Evolutionary conservation across 2,888 invertebrate genomes (phyloP), one percentile per base, ranked within the genome.

Genomic region (Polyommatus iphigenia): DNA sequence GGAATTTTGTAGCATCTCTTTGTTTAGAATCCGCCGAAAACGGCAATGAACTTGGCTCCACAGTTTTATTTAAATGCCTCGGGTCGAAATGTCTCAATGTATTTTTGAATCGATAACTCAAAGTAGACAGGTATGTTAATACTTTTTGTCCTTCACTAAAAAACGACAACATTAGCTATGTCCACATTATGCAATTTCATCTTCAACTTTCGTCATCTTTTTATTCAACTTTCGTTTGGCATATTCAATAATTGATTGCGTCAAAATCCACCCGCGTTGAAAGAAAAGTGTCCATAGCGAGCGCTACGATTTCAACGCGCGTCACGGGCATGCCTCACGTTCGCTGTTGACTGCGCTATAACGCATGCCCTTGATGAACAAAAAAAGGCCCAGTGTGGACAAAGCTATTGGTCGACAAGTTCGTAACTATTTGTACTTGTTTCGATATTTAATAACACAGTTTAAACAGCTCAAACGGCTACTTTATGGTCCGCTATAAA

Each of bases 81-180:
- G 10, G 0, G 15, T 13, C 5, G 13, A 59, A 20, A 20, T 67
- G 29, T 67, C 10, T 67, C 24, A 24, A 29, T 24, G 29, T 24
- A 67, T 67, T 67, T 67, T 15, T 29, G 15, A 67, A 67, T 67
- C 67, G 15, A 67, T 67, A 67, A 32, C 67, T 67, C 29, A 15
- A 18, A 67, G 67, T 32, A 5, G 20, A 59, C 13, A 32, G 20
- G 62, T 67, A 67, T 67, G 29, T 32, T 67, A 32, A 67, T 67
- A 18, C 6, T 67, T 67, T 62, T 67, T 67, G 67, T 29, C 67
- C 67, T 67, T 67, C 67, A 67, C 67, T 67, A 29, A 67, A 67
- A 67, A 67, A 29, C 67, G 29, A 67, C 29, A 67, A 29, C 7
- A 67, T n/a, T n/a, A n/a, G n/a, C n/a, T n/a, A n/a, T n/a, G n/a